A percentile compares a stretch with the other conserved stretches of the same genome.
Evolutionary conservation across 2,888 invertebrate species (phyloP).

Genomic region (Temnothorax rugatulus): DNA sequence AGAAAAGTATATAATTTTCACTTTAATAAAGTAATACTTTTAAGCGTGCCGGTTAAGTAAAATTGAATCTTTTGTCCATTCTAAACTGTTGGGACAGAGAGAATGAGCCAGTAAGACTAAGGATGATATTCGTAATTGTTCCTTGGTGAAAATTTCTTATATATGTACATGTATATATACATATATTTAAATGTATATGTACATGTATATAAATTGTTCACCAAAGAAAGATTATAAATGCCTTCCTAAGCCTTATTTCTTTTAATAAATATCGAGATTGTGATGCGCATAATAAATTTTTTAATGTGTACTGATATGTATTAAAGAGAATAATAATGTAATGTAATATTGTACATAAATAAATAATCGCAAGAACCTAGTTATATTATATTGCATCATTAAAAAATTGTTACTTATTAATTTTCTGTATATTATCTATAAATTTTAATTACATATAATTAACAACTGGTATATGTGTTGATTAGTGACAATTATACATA

Average conservation of each 20-base stretch:
- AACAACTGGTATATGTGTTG: neutral
- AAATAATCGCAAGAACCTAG: conserved; percentile 40
- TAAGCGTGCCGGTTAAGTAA: conserved; percentile 58
- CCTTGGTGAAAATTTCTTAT: neutral
- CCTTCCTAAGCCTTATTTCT: conserved; percentile 12
- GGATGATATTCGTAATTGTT: neutral
- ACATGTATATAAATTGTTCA: neutral
- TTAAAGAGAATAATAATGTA: conserved; percentile 39
- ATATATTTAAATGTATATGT: neutral
- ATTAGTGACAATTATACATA: neutral
- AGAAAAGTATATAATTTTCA: conserved; percentile 37
- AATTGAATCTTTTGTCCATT: conserved; percentile 18
- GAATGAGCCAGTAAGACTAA: neutral
- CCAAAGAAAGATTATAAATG: conserved; percentile 15
- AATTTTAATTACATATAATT: conserved; percentile 16
- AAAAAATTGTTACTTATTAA: conserved; percentile 22
- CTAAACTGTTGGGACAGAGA: neutral
- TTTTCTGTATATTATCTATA: neutral
- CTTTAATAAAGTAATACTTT: conserved; percentile 59
- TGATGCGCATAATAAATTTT: conserved; percentile 36
- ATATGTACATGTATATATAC: neutral
- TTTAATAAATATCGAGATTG: conserved; percentile 30
- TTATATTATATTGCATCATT: conserved; percentile 26
- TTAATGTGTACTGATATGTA: conserved; percentile 30
- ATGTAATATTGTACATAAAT: conserved; percentile 71